These are phyloP conservation scores for Nomada hirtipes DNA, from an alignment of 2,888 invertebrate species.

Conservation along the genomic window DNA sequence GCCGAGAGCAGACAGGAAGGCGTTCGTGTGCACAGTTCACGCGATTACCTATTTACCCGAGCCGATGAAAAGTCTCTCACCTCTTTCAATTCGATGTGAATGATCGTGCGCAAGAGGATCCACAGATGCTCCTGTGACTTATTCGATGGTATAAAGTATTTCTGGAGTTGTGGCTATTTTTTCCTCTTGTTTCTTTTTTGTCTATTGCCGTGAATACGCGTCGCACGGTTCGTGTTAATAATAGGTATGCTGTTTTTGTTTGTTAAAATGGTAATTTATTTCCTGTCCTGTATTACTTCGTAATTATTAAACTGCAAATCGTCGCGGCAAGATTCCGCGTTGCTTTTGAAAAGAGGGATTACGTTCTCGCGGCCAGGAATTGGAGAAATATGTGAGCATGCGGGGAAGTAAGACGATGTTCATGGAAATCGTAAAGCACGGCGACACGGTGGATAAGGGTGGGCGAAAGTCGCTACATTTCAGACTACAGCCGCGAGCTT, in stretches of 20 bases:
- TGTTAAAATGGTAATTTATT: too few relatives aligned
- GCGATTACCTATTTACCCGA: slow-evolving; percentile 50
- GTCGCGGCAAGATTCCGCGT: too few relatives aligned
- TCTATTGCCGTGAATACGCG: too few relatives aligned
- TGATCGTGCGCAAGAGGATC: too few relatives aligned
- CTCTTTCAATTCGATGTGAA: neutral
- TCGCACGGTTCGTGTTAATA: too few relatives aligned
- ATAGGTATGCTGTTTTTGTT: too few relatives aligned
- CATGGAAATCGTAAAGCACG: neutral
- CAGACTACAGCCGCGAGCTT: slow-evolving; percentile 7
- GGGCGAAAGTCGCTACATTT: neutral
- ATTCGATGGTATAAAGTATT: too few relatives aligned
- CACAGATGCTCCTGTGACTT: too few relatives aligned
- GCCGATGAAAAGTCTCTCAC: neutral
- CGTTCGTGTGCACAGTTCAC: slow-evolving; percentile 34
- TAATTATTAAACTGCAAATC: too few relatives aligned
- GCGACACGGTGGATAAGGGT: neutral
- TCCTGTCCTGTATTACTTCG: neutral
- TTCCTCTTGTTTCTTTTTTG: too few relatives aligned
- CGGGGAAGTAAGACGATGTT: neutral
- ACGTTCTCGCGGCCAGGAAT: neutral
- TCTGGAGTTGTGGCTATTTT: too few relatives aligned
- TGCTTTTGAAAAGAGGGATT: slow-evolving; percentile 9
- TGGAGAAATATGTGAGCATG: neutral
- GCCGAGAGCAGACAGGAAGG: slow-evolving; percentile 31